Conservation (phyloP, 2,888 invertebrate genomes). For the Drosophila diplacantha region DNA sequence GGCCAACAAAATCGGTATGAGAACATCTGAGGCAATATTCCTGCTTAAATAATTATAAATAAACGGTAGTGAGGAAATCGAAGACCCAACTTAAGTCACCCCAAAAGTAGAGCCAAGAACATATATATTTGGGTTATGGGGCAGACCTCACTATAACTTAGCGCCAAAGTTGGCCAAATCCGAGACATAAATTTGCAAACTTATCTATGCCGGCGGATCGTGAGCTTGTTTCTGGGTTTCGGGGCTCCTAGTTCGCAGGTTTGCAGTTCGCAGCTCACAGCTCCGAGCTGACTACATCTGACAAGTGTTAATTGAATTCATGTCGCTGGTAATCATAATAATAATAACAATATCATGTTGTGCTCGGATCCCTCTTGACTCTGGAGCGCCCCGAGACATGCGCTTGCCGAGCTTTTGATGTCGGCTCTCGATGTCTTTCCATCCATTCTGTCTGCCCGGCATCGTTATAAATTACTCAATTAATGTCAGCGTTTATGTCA, state of each 20-base stretch:
- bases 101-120: constrained; percentile 18
- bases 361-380: constrained; percentile 46
- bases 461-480: constrained; percentile 77
- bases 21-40: not conserved
- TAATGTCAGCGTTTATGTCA: constrained; percentile 75
- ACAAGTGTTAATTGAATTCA: constrained; percentile 78
- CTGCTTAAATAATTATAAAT: not conserved
- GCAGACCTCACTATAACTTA: constrained; percentile 15
- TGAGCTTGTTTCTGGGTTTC: constrained; percentile 47
- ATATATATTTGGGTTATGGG: constrained; percentile 22
- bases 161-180: constrained; percentile 50
- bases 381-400: constrained; percentile 62
- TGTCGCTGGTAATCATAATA: constrained; percentile 77
- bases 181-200: constrained; percentile 61
- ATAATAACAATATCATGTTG: constrained; percentile 74
- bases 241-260: constrained; percentile 16
- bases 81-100: not conserved
- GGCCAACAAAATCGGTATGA: not conserved
- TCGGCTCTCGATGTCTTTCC: constrained; percentile 51
- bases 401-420: constrained; percentile 68
- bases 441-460: constrained; percentile 52
- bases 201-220: constrained; percentile 63
- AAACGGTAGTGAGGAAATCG: not conserved
- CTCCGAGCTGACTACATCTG: constrained; percentile 65
- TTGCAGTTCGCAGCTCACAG: constrained; percentile 19